Conservation (phyloP, 2,888 invertebrate species). For the Drosophila buzzatii region DNA sequence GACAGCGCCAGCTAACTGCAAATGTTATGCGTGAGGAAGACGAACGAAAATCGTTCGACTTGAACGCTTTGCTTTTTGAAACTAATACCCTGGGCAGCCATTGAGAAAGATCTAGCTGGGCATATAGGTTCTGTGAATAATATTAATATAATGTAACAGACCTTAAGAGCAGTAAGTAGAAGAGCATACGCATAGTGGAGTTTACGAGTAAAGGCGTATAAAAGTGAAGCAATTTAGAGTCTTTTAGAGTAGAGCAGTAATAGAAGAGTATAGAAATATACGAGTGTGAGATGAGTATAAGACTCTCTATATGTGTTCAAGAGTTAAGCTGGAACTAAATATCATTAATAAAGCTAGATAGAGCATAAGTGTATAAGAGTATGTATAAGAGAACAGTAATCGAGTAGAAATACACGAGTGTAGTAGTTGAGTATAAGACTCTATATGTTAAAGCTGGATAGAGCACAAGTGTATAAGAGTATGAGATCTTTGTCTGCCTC, state of each 20-base stretch:
- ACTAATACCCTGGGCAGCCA: background rate
- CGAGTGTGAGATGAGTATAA: background rate
- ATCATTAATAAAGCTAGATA: no score
- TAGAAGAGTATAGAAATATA: background rate
- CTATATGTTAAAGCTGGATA: no score
- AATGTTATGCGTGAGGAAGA: conserved; percentile 64
- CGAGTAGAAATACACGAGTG: background rate
- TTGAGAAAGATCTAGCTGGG: no score
- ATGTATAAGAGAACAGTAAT: background rate
- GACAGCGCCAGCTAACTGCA: conserved; percentile 60
- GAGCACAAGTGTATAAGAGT: no score
- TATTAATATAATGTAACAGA: background rate
- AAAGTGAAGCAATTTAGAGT: background rate
- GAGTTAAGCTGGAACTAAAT: no score
- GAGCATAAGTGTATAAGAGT: no score
- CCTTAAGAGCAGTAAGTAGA: background rate
- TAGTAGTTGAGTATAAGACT: no score
- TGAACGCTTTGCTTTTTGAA: conserved; percentile 19
- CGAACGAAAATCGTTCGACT: conserved; percentile 34
- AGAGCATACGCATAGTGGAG: background rate
- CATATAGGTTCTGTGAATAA: background rate
- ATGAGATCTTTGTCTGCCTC: no score
- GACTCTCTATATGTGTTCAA: no score
- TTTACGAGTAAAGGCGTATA: background rate
- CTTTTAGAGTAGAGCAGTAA: background rate